Evolutionary conservation across 2,888 invertebrate genomes (phyloP), one percentile per base, ranked within the genome.

Genomic region (Agrotis ipsilon): DNA sequence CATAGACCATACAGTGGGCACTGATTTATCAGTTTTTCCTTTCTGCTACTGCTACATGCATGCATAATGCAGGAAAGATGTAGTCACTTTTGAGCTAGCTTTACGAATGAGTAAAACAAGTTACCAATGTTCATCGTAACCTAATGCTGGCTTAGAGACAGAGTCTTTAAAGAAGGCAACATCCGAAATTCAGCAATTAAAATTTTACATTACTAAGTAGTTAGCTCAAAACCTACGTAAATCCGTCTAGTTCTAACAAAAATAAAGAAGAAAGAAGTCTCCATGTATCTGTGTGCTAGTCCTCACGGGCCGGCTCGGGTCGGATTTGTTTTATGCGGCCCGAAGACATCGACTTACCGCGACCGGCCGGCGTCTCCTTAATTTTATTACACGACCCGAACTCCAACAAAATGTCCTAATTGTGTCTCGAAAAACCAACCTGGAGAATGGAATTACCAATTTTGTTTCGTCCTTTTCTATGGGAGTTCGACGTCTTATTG

Each of bases 301-400:
- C 85, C 89, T 83, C 88, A 86, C 88, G 89, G 90, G 85, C 88
- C 88, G 90, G 90, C 88, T 88, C 87, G 84, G 86, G 82, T 87
- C 90, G 95, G 95, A 95, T 96, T 95, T 96, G 94, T 96, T 95
- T 96, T 95, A 95, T 93, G 93, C 92, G 91, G 92, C 88, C 89
- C 91, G 91, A 94, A 94, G 94, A 93, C 94, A 91, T 90, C 93
- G 94, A 93, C 94, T 94, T 92, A 93, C 93, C 90, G 91, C 91
- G 91, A 90, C 92, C 89, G 90, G 89, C 90, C 92, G 91, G 92
- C 93, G 92, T 91, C 94, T 94, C 92, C 95, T 95, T 96, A 96
- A 96, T 96, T 96, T 96, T 96, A 96, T 96, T 96, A 96, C 94
- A 90, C 88, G 90, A 91, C 90, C 92, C 92, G 90, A 89, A 92